These are phyloP conservation scores for Micrasema minimum DNA, from an alignment of 1,140 invertebrate genomes.

Conservation along the genomic window DNA sequence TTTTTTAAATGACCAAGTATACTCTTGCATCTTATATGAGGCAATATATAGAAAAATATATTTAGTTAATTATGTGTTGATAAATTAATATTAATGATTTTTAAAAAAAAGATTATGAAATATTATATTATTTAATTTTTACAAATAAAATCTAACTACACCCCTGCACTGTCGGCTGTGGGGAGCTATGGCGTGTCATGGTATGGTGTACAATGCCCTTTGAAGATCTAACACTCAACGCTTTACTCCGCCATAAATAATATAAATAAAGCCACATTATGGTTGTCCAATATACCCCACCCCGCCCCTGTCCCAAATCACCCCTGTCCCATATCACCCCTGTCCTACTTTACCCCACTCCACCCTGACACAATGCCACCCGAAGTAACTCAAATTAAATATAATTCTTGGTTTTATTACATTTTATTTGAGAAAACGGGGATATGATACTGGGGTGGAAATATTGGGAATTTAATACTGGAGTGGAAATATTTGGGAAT, in stretches of 20 bases:
- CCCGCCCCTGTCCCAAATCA: background rate
- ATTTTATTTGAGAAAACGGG: background rate
- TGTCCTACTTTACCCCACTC: background rate
- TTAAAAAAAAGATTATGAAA: background rate
- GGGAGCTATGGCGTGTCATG: conserved; percentile 20
- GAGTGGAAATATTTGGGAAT: background rate
- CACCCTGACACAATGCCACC: background rate
- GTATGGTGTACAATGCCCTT: conserved; percentile 12
- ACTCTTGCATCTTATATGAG: too few relatives aligned
- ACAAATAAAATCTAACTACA: background rate
- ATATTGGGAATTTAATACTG: background rate
- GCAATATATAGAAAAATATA: too few relatives aligned
- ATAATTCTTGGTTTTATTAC: conserved; percentile 48
- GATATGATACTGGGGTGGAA: background rate
- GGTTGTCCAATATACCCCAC: conserved; percentile 16
- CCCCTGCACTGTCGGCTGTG: conserved; percentile 19
- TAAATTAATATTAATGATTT: too few relatives aligned
- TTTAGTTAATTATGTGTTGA: too few relatives aligned
- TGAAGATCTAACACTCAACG: conserved; percentile 32
- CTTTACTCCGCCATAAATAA: conserved; percentile 24
- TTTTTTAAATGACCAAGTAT: too few relatives aligned
- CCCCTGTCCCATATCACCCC: background rate
- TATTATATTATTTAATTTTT: background rate
- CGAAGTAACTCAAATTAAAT: conserved; percentile 45
- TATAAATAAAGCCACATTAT: conserved; percentile 36